Evolutionary conservation across 2,113 vertebrate genomes (phyloP), one percentile per base, ranked within the genome.

Genomic region (Saccopteryx leptura): DNA sequence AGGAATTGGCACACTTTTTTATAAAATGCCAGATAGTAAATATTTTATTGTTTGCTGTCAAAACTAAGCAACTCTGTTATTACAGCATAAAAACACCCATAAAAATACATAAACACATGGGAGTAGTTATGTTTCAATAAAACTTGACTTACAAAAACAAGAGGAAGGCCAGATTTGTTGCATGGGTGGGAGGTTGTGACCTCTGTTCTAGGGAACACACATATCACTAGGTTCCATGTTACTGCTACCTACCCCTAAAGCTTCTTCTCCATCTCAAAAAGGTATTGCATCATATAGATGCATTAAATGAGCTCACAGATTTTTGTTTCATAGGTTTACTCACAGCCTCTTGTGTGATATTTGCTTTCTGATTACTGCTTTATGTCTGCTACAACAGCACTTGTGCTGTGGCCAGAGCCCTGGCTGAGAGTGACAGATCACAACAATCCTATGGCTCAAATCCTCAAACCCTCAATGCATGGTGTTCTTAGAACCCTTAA

Each of bases 251-350:
- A 66, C 10, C 19, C 3, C 2, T 39, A 2, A 1, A 65, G 10
- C 3, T 3, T 19, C 8, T 61, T 85, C 46, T 46, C 17, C 28
- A 31, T 63, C 7, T 63, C 33, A 9, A 9, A 90, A 63, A 90
- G 4, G 0, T 24, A 54, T 58, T 65, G 5, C 4, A 4, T 60
- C 5, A 0, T 63, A 0, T 21, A 68, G n/a, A 48, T 23, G 2
- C 28, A 24, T 50, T 54, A 31, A 78, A 1, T 13, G 15, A 82
- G 19, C 14, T 66, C 52, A 90, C 0, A 33, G 18, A 39, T 86
- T 50, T 87, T 7, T 33, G 52, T 74, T 26, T 14, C 10, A 3
- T 39, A 58, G 2, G 52, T 33, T 63, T 72, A 19, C 3, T 28
- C 56, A 6, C 2, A 69, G 5, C 1, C 46, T 23, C 14, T 50